Conservation (phyloP, 2,113 vertebrate species). For the Taurulus bubalis region DNA sequence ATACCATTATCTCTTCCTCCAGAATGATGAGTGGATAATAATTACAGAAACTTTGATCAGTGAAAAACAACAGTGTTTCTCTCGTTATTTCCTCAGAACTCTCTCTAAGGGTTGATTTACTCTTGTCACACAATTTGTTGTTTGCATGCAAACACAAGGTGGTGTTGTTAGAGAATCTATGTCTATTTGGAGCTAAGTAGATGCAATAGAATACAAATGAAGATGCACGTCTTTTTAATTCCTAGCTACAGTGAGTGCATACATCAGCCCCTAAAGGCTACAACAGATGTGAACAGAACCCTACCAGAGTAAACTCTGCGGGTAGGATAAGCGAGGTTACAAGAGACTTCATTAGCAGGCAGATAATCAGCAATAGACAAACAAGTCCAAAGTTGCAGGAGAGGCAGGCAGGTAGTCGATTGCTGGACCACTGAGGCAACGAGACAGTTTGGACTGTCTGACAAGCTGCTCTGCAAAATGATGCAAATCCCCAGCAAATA, state of each 20-base stretch:
- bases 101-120: background rate
- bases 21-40: slow-evolving; percentile 1
- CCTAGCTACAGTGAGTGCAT: background rate
- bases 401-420: slow-evolving; percentile 27
- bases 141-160: background rate
- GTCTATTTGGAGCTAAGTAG: background rate
- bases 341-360: slow-evolving; percentile 17
- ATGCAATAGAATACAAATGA: slow-evolving; percentile 5
- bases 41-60: background rate
- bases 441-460: background rate
- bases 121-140: background rate
- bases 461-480: slow-evolving; percentile 6
- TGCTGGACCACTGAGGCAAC: slow-evolving; percentile 19
- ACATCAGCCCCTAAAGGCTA: background rate
- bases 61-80: slow-evolving; percentile 10
- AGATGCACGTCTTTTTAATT: slow-evolving; percentile 4
- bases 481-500: background rate
- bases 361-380: slow-evolving; percentile 1
- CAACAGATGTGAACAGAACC: background rate
- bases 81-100: background rate
- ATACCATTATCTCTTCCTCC: slow-evolving; percentile 17
- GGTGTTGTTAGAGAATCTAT: background rate
- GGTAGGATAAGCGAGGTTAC: background rate
- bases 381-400: slow-evolving; percentile 32
- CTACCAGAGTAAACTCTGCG: background rate